Conservation (phyloP, 2,113 vertebrate genomes). For the Microcebus jonahi region DNA sequence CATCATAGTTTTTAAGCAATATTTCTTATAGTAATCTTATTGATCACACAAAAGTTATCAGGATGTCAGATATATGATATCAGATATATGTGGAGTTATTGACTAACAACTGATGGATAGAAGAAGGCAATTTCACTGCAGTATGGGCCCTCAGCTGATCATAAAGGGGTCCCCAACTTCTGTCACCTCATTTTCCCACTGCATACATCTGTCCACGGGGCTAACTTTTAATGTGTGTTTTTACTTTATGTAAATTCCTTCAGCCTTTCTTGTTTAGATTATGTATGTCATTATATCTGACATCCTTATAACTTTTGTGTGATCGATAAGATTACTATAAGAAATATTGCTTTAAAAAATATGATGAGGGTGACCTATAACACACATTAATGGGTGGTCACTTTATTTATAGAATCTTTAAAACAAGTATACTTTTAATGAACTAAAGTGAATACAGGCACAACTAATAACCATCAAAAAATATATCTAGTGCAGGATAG, state of each 20-base stretch:
- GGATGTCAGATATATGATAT: too few relatives aligned
- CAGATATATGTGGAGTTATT: neutral
- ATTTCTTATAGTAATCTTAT: too few relatives aligned
- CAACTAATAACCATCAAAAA: neutral
- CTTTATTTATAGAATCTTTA: neutral
- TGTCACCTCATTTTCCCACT: neutral
- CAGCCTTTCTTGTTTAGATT: neutral
- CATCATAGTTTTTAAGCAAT: too few relatives aligned
- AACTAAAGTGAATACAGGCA: neutral
- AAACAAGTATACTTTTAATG: neutral
- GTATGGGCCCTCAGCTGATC: neutral
- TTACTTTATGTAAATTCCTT: neutral
- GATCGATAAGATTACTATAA: neutral
- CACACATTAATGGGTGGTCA: neutral
- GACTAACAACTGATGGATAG: neutral
- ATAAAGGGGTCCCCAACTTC: neutral
- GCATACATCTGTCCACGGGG: neutral
- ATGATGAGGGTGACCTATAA: neutral
- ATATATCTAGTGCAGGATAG: neutral
- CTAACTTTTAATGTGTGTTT: neutral
- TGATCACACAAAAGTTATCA: too few relatives aligned
- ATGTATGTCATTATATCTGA: neutral
- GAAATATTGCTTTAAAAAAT: neutral
- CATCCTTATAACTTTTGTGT: neutral
- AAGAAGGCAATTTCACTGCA: neutral